phyloP scores from a whole-genome alignment of 1,140 invertebrate genomes.

The Ceratosolen fusciceps region DNA sequence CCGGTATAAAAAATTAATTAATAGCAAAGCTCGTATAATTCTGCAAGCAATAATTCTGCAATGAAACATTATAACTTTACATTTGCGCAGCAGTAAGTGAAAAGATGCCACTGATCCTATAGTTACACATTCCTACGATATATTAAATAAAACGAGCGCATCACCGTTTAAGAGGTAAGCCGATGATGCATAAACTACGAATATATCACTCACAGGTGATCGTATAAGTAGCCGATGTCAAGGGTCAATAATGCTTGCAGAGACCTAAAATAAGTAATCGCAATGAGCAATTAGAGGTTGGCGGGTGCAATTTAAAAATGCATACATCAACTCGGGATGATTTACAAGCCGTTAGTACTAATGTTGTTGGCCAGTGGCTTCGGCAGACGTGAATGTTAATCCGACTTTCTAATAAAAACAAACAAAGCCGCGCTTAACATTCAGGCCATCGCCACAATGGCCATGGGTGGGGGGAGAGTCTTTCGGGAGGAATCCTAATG shows the following conservation, averaged over 20 bases:
- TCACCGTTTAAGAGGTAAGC: too few species aligned
- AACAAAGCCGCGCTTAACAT: conserved; percentile 14
- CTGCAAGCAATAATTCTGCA: neutral
- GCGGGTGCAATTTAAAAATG: neutral
- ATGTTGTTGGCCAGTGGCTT: neutral
- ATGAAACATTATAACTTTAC: neutral
- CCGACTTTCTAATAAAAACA: conserved; percentile 21
- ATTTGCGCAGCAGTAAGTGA: neutral
- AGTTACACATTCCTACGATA: neutral
- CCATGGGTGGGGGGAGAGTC: neutral
- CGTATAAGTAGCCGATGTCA: too few species aligned
- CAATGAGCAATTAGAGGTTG: conserved; percentile 1
- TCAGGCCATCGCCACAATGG: neutral
- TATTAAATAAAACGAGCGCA: too few species aligned
- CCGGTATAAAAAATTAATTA: neutral
- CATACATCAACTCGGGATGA: conserved; percentile 21
- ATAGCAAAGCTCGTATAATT: neutral
- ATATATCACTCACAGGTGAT: neutral
- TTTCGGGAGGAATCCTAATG: neutral
- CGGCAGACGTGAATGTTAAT: neutral
- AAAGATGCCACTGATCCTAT: neutral
- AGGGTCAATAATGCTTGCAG: neutral
- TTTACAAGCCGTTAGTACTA: conserved; percentile 8
- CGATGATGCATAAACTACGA: neutral
- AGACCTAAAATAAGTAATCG: conserved; percentile 18